These are phyloP conservation scores for Lerista edwardsae DNA, from an alignment of 2,797 vertebrate species.

Conservation along the genomic window DNA sequence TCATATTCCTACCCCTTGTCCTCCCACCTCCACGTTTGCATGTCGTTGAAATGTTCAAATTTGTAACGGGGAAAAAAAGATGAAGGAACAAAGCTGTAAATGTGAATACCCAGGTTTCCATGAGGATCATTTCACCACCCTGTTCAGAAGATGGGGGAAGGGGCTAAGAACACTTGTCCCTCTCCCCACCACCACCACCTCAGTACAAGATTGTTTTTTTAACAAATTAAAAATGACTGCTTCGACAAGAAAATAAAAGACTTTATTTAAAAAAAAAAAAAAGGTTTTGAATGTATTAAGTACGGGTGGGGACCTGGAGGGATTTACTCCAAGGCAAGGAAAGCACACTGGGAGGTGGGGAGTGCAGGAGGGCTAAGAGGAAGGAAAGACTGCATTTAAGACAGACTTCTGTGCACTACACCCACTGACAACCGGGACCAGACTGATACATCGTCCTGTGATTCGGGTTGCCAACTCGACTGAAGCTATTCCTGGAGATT, in stretches of 20 bases:
- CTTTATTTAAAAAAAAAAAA: conserved; percentile 26
- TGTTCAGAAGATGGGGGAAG: background rate
- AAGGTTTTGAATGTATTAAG: background rate
- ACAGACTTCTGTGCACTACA: background rate
- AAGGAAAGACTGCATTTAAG: background rate
- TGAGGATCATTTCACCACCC: background rate
- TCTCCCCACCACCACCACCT: background rate
- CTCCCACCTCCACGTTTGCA: background rate
- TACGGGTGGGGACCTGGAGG: too few species aligned
- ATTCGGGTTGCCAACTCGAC: too few species aligned
- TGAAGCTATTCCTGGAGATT: too few species aligned
- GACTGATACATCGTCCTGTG: background rate
- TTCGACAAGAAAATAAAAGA: conserved; percentile 36
- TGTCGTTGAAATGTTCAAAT: background rate
- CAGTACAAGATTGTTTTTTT: background rate
- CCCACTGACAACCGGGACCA: background rate
- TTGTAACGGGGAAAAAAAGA: background rate
- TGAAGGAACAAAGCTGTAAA: background rate
- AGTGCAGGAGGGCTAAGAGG: too few species aligned
- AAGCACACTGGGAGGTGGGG: background rate
- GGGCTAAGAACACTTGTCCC: background rate
- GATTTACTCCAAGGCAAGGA: background rate
- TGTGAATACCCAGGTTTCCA: background rate
- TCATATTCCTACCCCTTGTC: background rate
- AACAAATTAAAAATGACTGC: background rate